Base-by-base conservation (phyloP, 2,797 vertebrate genomes). In the Ctenosaura bakeri region DNA sequence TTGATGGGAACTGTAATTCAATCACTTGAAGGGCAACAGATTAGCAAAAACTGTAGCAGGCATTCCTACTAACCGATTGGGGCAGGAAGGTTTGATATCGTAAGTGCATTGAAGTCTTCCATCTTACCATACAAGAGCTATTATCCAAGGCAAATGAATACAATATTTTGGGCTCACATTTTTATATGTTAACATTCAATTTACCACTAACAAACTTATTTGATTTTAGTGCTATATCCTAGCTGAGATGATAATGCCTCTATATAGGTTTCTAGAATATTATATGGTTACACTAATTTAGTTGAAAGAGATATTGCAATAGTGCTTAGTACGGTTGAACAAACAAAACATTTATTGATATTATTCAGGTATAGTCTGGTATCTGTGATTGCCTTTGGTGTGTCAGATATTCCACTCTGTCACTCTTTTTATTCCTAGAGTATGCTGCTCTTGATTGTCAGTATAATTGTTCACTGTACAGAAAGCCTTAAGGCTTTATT, bases 401-500 rank as follows among this genome's bases (percentile, higher is more conserved):
- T 86, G n/a, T 85, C 81, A 26, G 87, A 56, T 2, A 13, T 26
- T 20, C 52, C 88, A 52, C 1, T 76, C 10, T 1, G 0, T 4
- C 32, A 5, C 24, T 79, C 0, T 7, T 90, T 92, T 87, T 64
- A 26, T 56, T 24, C 88, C 86, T 59, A 62, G 35, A 88, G 2
- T 88, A 50, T 81, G 22, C 18, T 80, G 82, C 90, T 93, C 90
- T 59, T 32, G 38, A 14, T 91, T 91, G 91, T 89, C 81, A 52
- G 54, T 83, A 42, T 66, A 88, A 13, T 1, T 86, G 50, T 38
- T 54, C 83, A 87, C 29, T 50, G 90, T 88, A 91, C 69, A 29
- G 79, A 85, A 18, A 9, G 90, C 90, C 91, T 74, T 73, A 92
- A 92, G 91, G 50, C 81, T 94, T 20, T 71, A 59, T 89, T 93